These are phyloP conservation scores for Arctocebus calabarensis DNA, from an alignment of 2,797 vertebrate species.

Conservation along the genomic window DNA sequence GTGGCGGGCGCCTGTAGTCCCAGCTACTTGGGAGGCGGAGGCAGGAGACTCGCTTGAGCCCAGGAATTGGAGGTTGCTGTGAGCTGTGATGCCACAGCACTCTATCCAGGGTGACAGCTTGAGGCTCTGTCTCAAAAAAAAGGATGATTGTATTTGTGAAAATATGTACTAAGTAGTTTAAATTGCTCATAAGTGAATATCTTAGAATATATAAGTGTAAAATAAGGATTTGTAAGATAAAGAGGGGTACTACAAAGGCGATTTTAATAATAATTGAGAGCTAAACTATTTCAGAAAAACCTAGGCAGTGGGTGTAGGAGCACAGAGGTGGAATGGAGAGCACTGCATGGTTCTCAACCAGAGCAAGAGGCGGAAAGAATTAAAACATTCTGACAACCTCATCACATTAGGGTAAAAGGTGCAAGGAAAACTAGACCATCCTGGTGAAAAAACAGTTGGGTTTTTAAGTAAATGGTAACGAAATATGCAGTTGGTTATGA, in stretches of 20 bases:
- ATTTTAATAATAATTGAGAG: conserved; percentile 44
- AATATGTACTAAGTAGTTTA: neutral
- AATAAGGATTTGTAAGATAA: conserved; percentile 15
- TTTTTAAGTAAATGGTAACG: conserved; percentile 31
- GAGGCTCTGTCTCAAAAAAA: neutral
- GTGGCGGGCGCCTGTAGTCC: no score
- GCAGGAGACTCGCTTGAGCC: no score
- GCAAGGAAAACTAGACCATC: neutral
- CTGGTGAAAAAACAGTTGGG: conserved; percentile 22
- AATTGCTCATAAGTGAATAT: neutral
- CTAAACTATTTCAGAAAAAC: conserved; percentile 31
- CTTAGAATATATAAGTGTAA: neutral
- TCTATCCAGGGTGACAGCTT: no score
- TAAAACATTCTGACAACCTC: conserved; percentile 25
- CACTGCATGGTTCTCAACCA: neutral
- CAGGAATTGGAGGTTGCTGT: no score
- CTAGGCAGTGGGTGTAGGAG: neutral
- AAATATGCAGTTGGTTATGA: conserved; percentile 3
- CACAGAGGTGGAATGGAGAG: neutral
- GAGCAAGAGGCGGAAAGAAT: neutral
- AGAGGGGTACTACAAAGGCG: neutral
- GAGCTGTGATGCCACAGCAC: no score
- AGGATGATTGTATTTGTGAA: neutral
- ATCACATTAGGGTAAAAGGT: neutral
- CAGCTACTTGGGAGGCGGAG: no score